Percentiles rank a stretch among this genome's conserved stretches.
These are phyloP conservation scores for Ormyrus rosae DNA, from an alignment of 2,888 invertebrate species.

Conservation along the genomic window DNA sequence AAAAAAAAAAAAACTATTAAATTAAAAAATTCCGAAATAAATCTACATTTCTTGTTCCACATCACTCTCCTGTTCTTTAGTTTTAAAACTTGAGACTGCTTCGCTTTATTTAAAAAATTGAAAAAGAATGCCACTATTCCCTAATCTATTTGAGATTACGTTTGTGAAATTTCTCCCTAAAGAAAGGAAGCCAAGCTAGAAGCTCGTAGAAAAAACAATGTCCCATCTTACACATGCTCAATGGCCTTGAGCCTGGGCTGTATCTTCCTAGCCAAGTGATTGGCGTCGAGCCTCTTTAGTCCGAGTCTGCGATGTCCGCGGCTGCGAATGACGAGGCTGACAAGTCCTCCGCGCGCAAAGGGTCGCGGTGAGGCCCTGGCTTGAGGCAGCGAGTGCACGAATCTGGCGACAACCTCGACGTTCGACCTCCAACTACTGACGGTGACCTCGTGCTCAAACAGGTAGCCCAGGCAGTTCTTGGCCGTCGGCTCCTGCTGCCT, in stretches of 20 bases:
- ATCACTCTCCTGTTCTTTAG: too few relatives aligned
- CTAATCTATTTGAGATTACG: too few relatives aligned
- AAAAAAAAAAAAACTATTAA: too few relatives aligned
- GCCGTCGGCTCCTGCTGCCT: slow-evolving; percentile 50
- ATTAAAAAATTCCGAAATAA: too few relatives aligned
- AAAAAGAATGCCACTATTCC: too few relatives aligned
- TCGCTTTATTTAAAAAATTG: too few relatives aligned
- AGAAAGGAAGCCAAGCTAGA: too few relatives aligned
- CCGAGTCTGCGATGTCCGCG: slow-evolving; percentile 13
- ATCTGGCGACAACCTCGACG: slow-evolving; percentile 66
- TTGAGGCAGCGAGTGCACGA: slow-evolving; percentile 64
- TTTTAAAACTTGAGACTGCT: too few relatives aligned
- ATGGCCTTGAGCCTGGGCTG: slow-evolving; percentile 28
- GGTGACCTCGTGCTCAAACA: slow-evolving; percentile 67
- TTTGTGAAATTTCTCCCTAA: too few relatives aligned
- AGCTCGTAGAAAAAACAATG: not conserved
- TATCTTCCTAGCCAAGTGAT: not conserved
- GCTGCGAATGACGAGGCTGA: slow-evolving; percentile 64
- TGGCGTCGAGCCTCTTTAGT: slow-evolving; percentile 40
- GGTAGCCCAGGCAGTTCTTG: slow-evolving; percentile 3
- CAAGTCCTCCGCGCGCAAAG: slow-evolving; percentile 64
- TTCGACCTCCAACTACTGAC: slow-evolving; percentile 61
- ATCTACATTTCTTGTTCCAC: too few relatives aligned
- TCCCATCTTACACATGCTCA: slow-evolving; percentile 33
- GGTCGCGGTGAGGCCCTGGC: slow-evolving; percentile 43